phyloP scores from a whole-genome alignment of 2,888 invertebrate species.

The Drosophila setosimentum region DNA sequence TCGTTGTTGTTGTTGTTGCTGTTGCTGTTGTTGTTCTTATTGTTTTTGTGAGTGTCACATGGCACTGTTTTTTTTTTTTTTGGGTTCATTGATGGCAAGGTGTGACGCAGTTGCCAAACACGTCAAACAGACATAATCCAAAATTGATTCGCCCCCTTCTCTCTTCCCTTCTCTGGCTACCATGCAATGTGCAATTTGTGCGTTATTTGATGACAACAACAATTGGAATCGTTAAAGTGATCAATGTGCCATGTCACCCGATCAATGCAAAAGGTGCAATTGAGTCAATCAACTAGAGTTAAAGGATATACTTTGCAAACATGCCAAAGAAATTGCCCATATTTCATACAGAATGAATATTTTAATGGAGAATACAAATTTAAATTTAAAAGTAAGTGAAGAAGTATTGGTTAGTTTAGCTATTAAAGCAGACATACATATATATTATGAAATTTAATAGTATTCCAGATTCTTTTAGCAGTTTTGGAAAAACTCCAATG shows the following conservation, averaged over 20 bases:
- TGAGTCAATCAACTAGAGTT: neutral
- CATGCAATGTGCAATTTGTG: slow-evolving; percentile 43
- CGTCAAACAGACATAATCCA: slow-evolving; percentile 62
- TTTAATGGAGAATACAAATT: neutral
- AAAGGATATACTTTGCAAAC: neutral
- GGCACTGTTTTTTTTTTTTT: slow-evolving; percentile 6
- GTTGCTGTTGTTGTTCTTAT: slow-evolving; percentile 9
- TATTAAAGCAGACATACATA: too few relatives aligned
- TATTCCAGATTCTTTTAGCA: too few relatives aligned
- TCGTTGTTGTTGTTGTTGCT: slow-evolving; percentile 7
- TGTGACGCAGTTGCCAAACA: slow-evolving; percentile 68
- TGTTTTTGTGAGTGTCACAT: slow-evolving; percentile 34
- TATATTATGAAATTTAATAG: too few relatives aligned
- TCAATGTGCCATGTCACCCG: slow-evolving; percentile 34
- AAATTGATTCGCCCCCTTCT: slow-evolving; percentile 47
- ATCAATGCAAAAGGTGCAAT: slow-evolving; percentile 48
- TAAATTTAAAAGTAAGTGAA: neutral
- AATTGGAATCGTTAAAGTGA: slow-evolving; percentile 42
- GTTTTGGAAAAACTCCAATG: neutral
- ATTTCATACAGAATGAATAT: neutral
- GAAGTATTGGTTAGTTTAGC: too few relatives aligned
- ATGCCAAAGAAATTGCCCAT: neutral
- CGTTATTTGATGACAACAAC: slow-evolving; percentile 16
- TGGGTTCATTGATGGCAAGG: slow-evolving; percentile 55
- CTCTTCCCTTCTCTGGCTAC: neutral